These are phyloP conservation scores for Hormaphis cornu DNA, from an alignment of 1,140 invertebrate species.

Conservation along the genomic window DNA sequence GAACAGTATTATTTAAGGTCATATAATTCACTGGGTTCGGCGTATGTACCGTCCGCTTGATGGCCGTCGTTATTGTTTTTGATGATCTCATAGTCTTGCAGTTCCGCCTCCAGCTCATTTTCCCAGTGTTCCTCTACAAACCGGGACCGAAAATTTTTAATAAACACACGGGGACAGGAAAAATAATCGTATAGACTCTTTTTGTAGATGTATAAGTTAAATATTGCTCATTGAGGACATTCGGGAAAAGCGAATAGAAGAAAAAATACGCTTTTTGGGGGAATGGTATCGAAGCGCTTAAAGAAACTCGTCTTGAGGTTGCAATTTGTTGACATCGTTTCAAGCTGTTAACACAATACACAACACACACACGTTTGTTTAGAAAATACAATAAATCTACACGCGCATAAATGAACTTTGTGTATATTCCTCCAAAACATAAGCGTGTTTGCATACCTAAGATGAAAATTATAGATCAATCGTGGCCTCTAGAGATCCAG, in stretches of 20 bases:
- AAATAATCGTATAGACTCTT: slow-evolving; percentile 8
- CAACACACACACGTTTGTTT: slow-evolving; percentile 10
- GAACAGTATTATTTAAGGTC: slow-evolving; percentile 25
- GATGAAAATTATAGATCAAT: neutral
- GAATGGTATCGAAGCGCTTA: slow-evolving; percentile 8
- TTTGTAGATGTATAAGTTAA: slow-evolving; percentile 9
- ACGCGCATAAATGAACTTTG: neutral
- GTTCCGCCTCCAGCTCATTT: slow-evolving; percentile 80
- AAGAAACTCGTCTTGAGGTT: slow-evolving; percentile 26
- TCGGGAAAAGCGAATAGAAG: slow-evolving; percentile 25
- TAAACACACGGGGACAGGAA: slow-evolving; percentile 29
- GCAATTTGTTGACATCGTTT: slow-evolving; percentile 20
- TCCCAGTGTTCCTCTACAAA: slow-evolving; percentile 80
- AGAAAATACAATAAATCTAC: neutral
- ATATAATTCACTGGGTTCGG: slow-evolving; percentile 6
- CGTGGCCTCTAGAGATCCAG: neutral
- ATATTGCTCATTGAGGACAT: slow-evolving; percentile 15
- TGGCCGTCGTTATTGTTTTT: slow-evolving; percentile 41
- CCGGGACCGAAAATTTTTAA: slow-evolving; percentile 25
- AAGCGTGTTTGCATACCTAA: neutral
- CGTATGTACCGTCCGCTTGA: neutral
- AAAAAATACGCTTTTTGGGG: slow-evolving; percentile 24
- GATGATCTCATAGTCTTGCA: slow-evolving; percentile 86
- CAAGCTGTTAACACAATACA: slow-evolving; percentile 28
- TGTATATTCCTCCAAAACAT: slow-evolving; percentile 8